Evolutionary conservation across 2,113 vertebrate genomes (phyloP).

Genomic region (Urocolius indicus): DNA sequence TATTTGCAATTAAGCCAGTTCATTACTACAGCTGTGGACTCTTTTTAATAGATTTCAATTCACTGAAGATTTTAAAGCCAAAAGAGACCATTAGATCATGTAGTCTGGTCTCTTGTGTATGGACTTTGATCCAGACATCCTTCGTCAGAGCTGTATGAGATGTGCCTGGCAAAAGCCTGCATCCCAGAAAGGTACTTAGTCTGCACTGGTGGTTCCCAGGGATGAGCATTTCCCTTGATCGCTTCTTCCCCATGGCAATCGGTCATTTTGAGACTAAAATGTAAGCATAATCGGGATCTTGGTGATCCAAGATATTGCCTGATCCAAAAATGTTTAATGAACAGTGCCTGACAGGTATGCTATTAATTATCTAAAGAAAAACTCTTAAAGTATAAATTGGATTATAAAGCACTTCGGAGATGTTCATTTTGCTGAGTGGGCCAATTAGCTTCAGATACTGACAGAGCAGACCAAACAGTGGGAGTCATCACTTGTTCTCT

Average conservation of each 20-base stretch:
- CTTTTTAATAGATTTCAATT: neutral
- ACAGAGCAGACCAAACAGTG: neutral
- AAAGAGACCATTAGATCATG: slow-evolving; percentile 1
- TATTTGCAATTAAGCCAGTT: neutral
- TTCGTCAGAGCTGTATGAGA: neutral
- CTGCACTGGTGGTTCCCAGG: neutral
- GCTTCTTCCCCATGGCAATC: neutral
- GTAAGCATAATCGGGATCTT: neutral
- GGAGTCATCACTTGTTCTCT: neutral
- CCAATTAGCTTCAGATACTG: slow-evolving; percentile 28
- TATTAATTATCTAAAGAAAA: neutral
- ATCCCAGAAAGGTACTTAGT: neutral
- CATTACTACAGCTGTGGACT: neutral
- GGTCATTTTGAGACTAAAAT: neutral
- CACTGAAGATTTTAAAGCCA: slow-evolving; percentile 14
- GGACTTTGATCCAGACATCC: neutral
- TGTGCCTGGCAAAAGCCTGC: neutral
- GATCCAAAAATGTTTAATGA: neutral
- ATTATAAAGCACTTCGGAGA: neutral
- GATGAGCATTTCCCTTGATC: neutral
- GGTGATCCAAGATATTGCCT: neutral
- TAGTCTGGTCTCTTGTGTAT: neutral
- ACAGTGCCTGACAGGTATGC: neutral
- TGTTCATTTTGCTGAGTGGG: neutral
- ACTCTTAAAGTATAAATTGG: neutral